Evolutionary conservation across 1,140 invertebrate species (phyloP), one percentile per base, ranked within the genome.

Genomic region (Trypoxylus dichotomus): DNA sequence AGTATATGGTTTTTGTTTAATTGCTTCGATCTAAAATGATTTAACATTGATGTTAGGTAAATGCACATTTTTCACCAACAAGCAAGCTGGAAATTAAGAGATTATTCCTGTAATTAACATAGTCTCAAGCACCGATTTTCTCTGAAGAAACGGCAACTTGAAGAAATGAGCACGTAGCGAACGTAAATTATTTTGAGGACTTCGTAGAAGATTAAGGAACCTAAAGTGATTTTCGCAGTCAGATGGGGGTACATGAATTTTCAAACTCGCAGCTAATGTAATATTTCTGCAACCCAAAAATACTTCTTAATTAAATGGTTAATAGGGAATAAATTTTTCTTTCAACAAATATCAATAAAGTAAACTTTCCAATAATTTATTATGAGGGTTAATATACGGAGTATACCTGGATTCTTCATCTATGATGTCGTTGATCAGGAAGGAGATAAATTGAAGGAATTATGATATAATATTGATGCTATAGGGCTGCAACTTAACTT

Each of bases 161-260:
- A 24, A 68, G 58, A 29, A 24, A 68, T 11, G 27, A 68, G 60
- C 60, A 68, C 60, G 60, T 68, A 68, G 5, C 3, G 24, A 29
- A 68, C 60, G 24, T 68, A 68, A 68, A 68, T 68, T 68, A 68
- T 68, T 68, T 68, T 24, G 27, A 68, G 10, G 24, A 68, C 24
- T 68, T 24, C 11, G 8, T 24, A 54, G 47, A 1, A 68, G 60
- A 27, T 68, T 29, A 68, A 29, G 60, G 60, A 24, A 68, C 27
- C 25, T 2, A 6, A 29, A 68, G 15, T 27, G 60, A 29, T 68
- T 68, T 68, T 29, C 24, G 24, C 60, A 68, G 15, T 10, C 60
- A 15, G 60, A 5, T 68, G 11, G 60, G 24, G 15, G 10, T 27
- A 7, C 10, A 68, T 68, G 27, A 68, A 68, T 68, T 68, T 68